These are phyloP conservation scores for Sebastes aleutianus DNA, from an alignment of 2,797 vertebrate species.

Conservation along the genomic window DNA sequence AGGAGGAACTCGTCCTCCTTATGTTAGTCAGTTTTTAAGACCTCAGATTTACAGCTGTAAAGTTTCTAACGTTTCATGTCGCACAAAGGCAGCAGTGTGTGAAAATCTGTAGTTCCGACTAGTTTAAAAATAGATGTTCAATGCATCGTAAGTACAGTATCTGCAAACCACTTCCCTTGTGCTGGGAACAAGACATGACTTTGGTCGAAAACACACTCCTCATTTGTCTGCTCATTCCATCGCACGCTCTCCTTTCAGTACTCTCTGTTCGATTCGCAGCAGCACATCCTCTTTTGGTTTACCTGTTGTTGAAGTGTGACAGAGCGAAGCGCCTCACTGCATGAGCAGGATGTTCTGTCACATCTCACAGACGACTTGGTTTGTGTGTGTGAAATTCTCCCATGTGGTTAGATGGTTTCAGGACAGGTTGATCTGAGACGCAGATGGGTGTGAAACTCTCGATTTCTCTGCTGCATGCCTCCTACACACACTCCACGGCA, in stretches of 20 bases:
- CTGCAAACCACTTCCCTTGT: conserved; percentile 63
- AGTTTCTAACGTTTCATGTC: not conserved
- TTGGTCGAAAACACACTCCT: conserved; percentile 50
- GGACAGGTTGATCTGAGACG: conserved; percentile 60
- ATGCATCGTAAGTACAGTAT: conserved; percentile 31
- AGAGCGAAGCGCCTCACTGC: conserved; percentile 33
- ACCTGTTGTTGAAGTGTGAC: conserved; percentile 31
- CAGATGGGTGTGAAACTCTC: conserved; percentile 62
- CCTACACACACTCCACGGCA: conserved; percentile 37
- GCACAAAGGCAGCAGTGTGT: not conserved
- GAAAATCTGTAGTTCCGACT: conserved; percentile 7
- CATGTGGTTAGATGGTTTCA: conserved; percentile 70
- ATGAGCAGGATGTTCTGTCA: conserved; percentile 71
- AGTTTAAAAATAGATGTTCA: conserved; percentile 44
- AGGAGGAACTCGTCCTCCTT: not conserved
- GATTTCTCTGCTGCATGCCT: conserved; percentile 44
- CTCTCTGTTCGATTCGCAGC: conserved; percentile 24
- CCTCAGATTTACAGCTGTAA: not conserved
- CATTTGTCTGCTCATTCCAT: conserved; percentile 47
- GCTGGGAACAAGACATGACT: conserved; percentile 57
- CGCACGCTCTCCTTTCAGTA: conserved; percentile 20
- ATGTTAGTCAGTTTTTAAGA: not conserved
- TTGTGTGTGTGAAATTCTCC: conserved; percentile 56
- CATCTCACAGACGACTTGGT: conserved; percentile 48
- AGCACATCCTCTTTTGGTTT: conserved; percentile 62